Evolutionary conservation across 2,797 vertebrate genomes (phyloP), one percentile per base, ranked within the genome.

Genomic region (Lepus oiostolus): DNA sequence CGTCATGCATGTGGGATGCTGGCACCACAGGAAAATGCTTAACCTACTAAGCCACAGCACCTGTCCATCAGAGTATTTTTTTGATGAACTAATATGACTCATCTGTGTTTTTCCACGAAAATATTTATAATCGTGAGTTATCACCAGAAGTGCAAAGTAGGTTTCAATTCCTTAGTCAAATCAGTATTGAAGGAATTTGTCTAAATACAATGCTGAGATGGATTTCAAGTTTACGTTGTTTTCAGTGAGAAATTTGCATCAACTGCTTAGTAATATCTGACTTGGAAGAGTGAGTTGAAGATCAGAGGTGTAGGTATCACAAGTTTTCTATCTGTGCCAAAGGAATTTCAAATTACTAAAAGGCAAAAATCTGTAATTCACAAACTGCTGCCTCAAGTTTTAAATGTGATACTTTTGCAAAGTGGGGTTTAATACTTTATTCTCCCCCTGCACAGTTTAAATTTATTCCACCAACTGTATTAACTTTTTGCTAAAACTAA

Each of bases 351-450:
- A 42, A 50, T 32, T 17, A 85, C 21, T 8, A 74, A 10, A 88
- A 58, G 30, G 14, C 26, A 67, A 50, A 83, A 96, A 85, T 32
- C 28, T 28, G n/a, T 93, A 38, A 88, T 67, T 71, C 85, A 70
- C 32, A 81, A 81, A 83, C 0, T 52, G 7, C 24, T 91, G 72
- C 65, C 68, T 94, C 80, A 71, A 62, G 32, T 87, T 90, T 88
- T 38, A 81, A 68, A 22, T 7, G 4, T 28, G 7, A 1, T 80
- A 35, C 70, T 88, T 83, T 28, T 84, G 16, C 9, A 63, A 75
- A 63, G 60, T 30, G 16, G 26, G 19, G 17, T 74, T 81, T 63
- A 50, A 35, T 72, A 42, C 38, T 79, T 62, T 52, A 68, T 28
- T 83, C 24, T 60, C 54, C 38, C 5, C 50, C 42, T 70, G 10